Evolutionary conservation across 2,888 invertebrate genomes (phyloP), one percentile per base, ranked within the genome.

Genomic region (Masnerella sp.): DNA sequence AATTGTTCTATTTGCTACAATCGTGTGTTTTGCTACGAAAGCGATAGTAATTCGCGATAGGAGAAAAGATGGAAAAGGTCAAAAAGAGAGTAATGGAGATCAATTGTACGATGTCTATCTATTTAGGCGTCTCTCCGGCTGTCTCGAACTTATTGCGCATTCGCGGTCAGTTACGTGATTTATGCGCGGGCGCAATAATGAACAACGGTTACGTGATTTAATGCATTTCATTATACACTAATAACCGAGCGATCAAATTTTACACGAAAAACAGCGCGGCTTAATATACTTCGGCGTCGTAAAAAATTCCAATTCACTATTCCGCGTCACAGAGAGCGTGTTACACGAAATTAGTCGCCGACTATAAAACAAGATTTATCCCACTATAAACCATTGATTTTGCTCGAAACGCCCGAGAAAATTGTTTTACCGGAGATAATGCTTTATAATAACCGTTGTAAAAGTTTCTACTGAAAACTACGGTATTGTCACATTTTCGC

Each of bases 101-200:
- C 68, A 74, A 69, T 74, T 59, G 68, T 59, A 43, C 58, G 68
- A 58, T 56, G 62, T 52, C 51, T 73, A 68, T 62, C 68, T 51
- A 52, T 73, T 68, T 73, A 68, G 73, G 68, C 73, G 59, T 61
- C 71, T 65, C 51, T 42, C 22, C 25, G 45, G 25, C 22, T 42
- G 62, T 22, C 54, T 59, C 43, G 25, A 56, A 67, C 65, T 67
- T 67, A 67, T 72, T 72, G 72, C 72, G 67, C 72, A 61, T 73
- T 69, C 65, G 69, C 69, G 74, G 69, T 69, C 69, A 74, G 64
- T 74, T 58, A 64, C 68, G 64, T 74, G 73, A 74, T 74, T 74
- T 69, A 74, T 74, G 64, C 15, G 14, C 56, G 38, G 18, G 40
- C 38, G 34, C 34, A 43, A 59, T 64, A 68, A 68, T 51, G 56